These are phyloP conservation scores for Ambastaia sidthimunki DNA, from an alignment of 2,797 vertebrate species.

Conservation along the genomic window DNA sequence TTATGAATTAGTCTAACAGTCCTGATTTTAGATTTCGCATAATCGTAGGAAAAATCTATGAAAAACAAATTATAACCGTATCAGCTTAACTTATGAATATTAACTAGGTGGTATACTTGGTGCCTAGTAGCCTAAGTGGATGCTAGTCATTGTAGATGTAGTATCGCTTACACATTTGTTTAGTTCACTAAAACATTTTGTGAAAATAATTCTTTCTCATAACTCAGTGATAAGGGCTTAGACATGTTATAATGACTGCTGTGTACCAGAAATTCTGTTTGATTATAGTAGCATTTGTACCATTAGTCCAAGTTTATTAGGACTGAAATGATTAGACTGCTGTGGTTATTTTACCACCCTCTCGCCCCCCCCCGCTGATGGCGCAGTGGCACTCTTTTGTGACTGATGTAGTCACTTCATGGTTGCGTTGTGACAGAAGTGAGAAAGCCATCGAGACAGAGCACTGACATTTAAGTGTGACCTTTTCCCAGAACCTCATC, in stretches of 20 bases:
- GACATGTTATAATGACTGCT: too few relatives aligned
- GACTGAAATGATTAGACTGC: constrained; percentile 12
- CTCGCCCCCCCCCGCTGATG: constrained; percentile 27
- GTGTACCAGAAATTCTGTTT: too few relatives aligned
- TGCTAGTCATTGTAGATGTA: too few relatives aligned
- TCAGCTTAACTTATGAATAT: too few relatives aligned
- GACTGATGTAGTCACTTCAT: constrained; percentile 55
- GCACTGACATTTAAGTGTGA: constrained; percentile 67
- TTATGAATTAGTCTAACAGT: too few relatives aligned
- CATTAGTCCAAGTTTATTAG: constrained; percentile 45
- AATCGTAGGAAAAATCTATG: background rate
- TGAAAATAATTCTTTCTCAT: too few relatives aligned
- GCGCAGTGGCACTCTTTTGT: constrained; percentile 45
- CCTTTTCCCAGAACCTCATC: constrained; percentile 65
- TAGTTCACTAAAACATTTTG: too few relatives aligned
- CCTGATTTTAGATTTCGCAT: background rate
- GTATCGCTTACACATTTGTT: too few relatives aligned
- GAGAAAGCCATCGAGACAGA: constrained; percentile 61
- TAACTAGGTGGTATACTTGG: too few relatives aligned
- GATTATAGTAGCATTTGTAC: background rate
- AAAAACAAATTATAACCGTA: too few relatives aligned
- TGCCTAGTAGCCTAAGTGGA: too few relatives aligned
- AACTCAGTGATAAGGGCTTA: too few relatives aligned
- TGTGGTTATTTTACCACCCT: constrained; percentile 35
- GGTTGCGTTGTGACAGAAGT: constrained; percentile 50